A percentile compares a stretch with the other conserved stretches of the same genome.
phyloP scores from a whole-genome alignment of 2,888 invertebrate genomes.

The Melieria crassipennis region DNA sequence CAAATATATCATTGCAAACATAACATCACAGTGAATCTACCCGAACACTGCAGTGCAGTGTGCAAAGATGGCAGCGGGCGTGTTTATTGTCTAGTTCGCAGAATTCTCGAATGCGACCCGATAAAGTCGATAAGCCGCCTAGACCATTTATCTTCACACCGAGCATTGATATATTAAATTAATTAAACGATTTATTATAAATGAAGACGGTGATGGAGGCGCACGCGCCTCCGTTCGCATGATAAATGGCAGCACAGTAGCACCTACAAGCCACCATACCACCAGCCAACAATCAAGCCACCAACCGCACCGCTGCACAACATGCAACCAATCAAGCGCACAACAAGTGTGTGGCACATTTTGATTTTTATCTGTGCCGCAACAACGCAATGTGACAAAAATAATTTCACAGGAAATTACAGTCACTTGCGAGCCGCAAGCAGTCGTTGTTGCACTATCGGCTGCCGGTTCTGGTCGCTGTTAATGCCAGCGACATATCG shows the following conservation, averaged over 20 bases:
- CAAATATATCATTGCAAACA: no score
- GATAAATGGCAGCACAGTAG: slow-evolving; percentile 19
- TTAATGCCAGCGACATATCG: no score
- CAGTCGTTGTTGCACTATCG: background rate
- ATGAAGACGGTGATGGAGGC: slow-evolving; percentile 21
- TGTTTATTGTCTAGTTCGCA: no score
- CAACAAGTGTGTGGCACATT: slow-evolving; percentile 20
- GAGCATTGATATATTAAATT: slow-evolving; percentile 32
- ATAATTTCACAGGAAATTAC: slow-evolving; percentile 30
- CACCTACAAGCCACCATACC: slow-evolving; percentile 11
- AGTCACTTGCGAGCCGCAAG: slow-evolving; percentile 14
- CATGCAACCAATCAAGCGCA: slow-evolving; percentile 4
- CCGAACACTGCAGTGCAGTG: no score
- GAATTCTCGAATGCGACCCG: no score
- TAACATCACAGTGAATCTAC: no score
- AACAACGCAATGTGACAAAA: slow-evolving; percentile 16
- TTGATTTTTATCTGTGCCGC: slow-evolving; percentile 13
- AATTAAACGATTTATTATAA: slow-evolving; percentile 35
- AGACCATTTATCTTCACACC: slow-evolving; percentile 30
- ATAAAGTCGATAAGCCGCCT: no score
- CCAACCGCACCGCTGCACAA: background rate
- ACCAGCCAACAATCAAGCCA: background rate
- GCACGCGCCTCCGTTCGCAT: slow-evolving; percentile 2
- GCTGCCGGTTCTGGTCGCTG: no score
- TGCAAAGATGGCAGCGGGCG: no score